A percentile compares a stretch with the other conserved stretches of the same genome.
Evolutionary conservation across 2,797 vertebrate species (phyloP).

Genomic region (Antrozous pallidus): DNA sequence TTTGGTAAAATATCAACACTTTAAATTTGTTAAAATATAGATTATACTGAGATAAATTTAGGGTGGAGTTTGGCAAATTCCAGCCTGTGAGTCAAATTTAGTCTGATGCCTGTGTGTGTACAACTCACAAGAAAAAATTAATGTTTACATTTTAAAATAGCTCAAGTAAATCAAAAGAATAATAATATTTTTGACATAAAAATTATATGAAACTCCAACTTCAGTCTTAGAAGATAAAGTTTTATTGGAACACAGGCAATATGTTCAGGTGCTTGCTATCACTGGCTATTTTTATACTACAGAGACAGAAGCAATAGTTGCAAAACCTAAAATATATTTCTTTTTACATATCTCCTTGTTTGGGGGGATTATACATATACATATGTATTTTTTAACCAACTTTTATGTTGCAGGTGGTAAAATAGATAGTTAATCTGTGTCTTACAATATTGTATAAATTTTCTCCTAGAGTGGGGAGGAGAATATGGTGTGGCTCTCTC

Average conservation of each 20-base stretch:
- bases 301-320: background rate
- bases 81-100: background rate
- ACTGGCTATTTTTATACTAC: background rate
- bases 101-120: background rate
- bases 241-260: background rate
- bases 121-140: background rate
- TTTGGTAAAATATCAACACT: background rate
- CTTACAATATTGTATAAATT: background rate
- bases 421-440: background rate
- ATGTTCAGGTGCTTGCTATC: background rate
- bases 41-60: background rate
- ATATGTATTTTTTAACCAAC: background rate
- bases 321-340: background rate
- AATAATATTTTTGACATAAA: background rate
- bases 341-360: background rate
- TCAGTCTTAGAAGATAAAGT: background rate
- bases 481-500: background rate
- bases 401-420: background rate
- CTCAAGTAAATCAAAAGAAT: background rate
- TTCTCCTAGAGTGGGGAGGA: background rate
- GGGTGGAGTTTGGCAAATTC: background rate
- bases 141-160: conserved; percentile 7
- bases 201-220: background rate
- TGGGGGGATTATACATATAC: background rate
- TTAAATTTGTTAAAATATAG: background rate